phyloP scores from a whole-genome alignment of 2,888 invertebrate species.

The Epiblema foenella region DNA sequence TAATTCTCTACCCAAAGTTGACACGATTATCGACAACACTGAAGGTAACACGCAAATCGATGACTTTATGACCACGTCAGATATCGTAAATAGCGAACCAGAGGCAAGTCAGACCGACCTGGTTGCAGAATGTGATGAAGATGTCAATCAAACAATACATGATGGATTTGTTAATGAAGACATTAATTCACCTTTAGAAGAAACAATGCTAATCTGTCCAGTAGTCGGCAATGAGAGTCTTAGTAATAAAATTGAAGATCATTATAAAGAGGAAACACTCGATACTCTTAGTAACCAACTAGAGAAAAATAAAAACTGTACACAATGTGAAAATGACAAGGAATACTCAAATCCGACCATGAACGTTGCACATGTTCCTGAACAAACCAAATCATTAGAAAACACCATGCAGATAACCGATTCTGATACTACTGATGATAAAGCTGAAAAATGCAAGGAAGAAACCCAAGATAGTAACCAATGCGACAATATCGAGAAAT shows the following conservation, averaged over 20 bases:
- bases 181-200: background rate
- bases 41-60: background rate
- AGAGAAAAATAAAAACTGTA: background rate
- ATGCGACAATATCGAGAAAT: background rate
- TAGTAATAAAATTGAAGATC: background rate
- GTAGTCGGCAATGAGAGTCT: too few relatives aligned
- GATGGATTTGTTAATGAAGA: background rate
- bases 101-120: background rate
- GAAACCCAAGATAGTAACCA: background rate
- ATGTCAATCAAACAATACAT: background rate
- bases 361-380: background rate
- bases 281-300: background rate
- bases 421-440: background rate
- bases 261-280: background rate
- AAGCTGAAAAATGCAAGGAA: background rate
- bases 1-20: background rate
- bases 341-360: background rate
- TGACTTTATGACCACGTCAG: background rate
- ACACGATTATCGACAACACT: background rate
- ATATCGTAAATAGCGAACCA: background rate
- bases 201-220: background rate
- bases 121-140: background rate
- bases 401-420: background rate
- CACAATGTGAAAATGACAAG: too few relatives aligned
- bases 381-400: background rate